phyloP scores from a whole-genome alignment of 2,113 vertebrate species.

The Pachycephala philippinensis region DNA sequence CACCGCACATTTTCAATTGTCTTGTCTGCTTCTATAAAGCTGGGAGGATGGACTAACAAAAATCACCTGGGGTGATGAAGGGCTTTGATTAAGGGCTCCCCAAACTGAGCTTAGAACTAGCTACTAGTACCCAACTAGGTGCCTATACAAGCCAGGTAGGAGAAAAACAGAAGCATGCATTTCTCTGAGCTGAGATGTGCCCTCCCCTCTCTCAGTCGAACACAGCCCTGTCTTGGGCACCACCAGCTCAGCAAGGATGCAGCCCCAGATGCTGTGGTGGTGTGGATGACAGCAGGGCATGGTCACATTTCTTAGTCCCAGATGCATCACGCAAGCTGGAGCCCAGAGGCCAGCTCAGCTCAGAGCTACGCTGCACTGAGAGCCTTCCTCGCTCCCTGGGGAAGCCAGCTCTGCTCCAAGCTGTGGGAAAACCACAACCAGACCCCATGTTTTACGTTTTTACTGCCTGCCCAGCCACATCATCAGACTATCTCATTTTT shows the following conservation, averaged over 20 bases:
- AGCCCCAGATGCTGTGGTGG: not conserved
- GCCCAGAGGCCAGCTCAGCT: not conserved
- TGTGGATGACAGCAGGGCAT: not conserved
- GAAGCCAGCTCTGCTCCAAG: not conserved
- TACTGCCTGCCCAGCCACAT: not conserved
- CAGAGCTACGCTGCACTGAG: fast-evolving
- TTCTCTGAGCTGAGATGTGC: not conserved
- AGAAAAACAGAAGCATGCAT: not conserved
- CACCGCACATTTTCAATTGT: not conserved
- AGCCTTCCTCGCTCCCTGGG: fast-evolving
- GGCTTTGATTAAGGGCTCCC: not conserved
- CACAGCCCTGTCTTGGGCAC: not conserved
- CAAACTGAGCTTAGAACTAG: not conserved
- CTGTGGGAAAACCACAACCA: not conserved
- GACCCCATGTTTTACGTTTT: not conserved
- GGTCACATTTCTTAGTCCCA: not conserved
- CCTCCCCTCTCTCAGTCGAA: not conserved
- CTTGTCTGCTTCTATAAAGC: not conserved
- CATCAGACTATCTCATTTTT: not conserved
- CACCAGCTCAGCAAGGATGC: not conserved
- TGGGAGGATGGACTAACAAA: not conserved
- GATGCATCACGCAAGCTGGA: not conserved
- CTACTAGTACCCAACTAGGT: not conserved
- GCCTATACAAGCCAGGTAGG: not conserved
- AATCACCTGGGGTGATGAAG: not conserved